Conservation (phyloP, 2,888 invertebrate species). For the Phasia obesa region DNA sequence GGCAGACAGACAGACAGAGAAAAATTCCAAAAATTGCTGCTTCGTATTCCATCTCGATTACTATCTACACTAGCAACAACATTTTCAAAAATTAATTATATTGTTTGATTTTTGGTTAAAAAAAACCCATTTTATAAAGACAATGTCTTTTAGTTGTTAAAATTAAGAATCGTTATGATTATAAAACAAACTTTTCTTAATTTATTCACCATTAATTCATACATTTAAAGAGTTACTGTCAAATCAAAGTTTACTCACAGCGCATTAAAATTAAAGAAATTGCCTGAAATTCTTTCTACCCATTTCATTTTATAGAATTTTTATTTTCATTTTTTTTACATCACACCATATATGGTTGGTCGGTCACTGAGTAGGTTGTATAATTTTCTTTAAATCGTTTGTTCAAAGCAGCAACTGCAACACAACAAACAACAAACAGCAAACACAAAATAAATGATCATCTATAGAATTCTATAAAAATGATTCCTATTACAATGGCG, state of each 20-base stretch:
- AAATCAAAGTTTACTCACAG: constrained; percentile 14
- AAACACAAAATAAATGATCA: constrained; percentile 55
- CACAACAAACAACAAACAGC: constrained; percentile 9
- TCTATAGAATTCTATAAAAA: constrained; percentile 62
- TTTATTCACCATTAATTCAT: not conserved
- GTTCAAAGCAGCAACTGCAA: constrained; percentile 37
- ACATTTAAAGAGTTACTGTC: not conserved
- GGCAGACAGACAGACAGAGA: no score
- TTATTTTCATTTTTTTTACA: constrained; percentile 14
- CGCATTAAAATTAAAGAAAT: not conserved
- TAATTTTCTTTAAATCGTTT: constrained; percentile 69
- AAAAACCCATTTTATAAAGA: no score
- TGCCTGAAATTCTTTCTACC: not conserved
- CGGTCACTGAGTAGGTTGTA: constrained; percentile 66
- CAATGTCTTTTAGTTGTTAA: no score
- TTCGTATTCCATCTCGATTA: no score
- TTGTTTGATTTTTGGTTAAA: no score
- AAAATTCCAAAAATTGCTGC: no score
- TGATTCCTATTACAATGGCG: constrained; percentile 73
- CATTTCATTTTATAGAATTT: constrained; percentile 16
- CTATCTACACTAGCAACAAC: no score
- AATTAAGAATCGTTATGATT: no score
- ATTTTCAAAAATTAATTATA: no score
- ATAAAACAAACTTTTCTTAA: no score
- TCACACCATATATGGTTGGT: constrained; percentile 48